Evolutionary conservation across 1,140 invertebrate species (phyloP), one percentile per base, ranked within the genome.

Genomic region (Bombus affinis): DNA sequence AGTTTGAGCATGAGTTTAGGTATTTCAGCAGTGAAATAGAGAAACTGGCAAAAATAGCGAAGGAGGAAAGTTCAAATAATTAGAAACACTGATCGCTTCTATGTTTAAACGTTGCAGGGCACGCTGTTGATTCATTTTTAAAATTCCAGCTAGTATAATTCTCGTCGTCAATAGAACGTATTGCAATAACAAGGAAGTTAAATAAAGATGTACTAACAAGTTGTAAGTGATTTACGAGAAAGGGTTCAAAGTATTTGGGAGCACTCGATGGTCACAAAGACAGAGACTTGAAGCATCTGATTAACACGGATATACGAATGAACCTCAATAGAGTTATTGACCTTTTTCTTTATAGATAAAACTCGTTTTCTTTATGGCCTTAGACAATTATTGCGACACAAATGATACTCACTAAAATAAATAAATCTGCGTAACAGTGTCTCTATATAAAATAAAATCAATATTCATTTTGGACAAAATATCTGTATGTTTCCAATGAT

Each of bases 221-320:
- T 37, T 37, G 22, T 42, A 72, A 72, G 39, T 44, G 70, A 72
- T 72, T 72, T 72, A 72, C 13, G 70, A 42, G 39, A 42, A 72
- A 42, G 39, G 22, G 25, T 42, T 42, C 1, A 42, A 53, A 75
- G 35, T 8, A 57, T 57, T 57, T 57, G 22, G n/a, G 22, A 53
- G n/a, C 28, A 32, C 18, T 10, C n/a, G 12, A 22, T 32, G 39
- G 3, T 9, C 32, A 15, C 47, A 57, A 15, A n/a, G 10, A 44
- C 35, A 15, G 9, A 37, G n/a, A 57, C 74, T 57, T 37, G 28
- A 37, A 75, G 28, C 22, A 37, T 35, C 32, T 15, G 37, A 59
- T 76, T 76, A 76, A 57, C 74, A 75, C 18, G 28, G 25, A 13
- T 37, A 12, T 28, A 37, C 35, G 22, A 76, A 59, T 76, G 47